Conservation (phyloP, 2,797 vertebrate species). For the Phylloscopus collybita region DNA sequence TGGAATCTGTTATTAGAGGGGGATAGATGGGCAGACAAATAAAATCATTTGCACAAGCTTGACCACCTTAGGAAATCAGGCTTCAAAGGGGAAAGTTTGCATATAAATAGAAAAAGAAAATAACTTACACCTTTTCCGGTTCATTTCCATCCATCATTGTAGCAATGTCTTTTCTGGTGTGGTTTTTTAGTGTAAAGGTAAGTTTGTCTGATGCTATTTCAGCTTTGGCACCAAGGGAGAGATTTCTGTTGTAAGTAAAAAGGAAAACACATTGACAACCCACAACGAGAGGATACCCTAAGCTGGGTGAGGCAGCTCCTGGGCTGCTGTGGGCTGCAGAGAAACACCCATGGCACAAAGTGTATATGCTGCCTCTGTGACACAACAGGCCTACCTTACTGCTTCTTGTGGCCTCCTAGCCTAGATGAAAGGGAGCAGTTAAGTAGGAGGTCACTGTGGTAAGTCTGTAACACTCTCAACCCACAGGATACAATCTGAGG, state of each 20-base stretch:
- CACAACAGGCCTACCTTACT: neutral
- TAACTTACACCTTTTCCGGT: conserved; percentile 85
- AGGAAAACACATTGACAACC: neutral
- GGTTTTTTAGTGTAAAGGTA: conserved; percentile 61
- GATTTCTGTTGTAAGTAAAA: conserved; percentile 80
- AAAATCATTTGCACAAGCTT: neutral
- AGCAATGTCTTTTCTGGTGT: conserved; percentile 76
- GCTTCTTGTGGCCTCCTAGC: neutral
- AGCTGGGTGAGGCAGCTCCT: neutral
- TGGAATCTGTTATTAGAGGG: neutral
- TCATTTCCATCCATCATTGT: conserved; percentile 71
- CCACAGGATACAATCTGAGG: neutral
- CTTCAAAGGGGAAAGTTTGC: neutral
- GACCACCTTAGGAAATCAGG: neutral
- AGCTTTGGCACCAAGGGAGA: conserved; percentile 88
- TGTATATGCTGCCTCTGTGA: neutral
- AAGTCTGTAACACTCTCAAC: neutral
- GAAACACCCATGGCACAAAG: rapidly evolving
- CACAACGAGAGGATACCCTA: neutral
- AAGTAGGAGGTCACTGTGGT: neutral
- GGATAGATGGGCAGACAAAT: neutral
- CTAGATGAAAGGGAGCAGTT: neutral
- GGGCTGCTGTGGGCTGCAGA: neutral
- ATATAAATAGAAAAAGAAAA: neutral
- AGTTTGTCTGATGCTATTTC: conserved; percentile 89